Percentiles rank a stretch among this genome's conserved stretches.
Conservation (phyloP, 2,888 invertebrate species). For the Caenorhabditis sp. region DNA sequence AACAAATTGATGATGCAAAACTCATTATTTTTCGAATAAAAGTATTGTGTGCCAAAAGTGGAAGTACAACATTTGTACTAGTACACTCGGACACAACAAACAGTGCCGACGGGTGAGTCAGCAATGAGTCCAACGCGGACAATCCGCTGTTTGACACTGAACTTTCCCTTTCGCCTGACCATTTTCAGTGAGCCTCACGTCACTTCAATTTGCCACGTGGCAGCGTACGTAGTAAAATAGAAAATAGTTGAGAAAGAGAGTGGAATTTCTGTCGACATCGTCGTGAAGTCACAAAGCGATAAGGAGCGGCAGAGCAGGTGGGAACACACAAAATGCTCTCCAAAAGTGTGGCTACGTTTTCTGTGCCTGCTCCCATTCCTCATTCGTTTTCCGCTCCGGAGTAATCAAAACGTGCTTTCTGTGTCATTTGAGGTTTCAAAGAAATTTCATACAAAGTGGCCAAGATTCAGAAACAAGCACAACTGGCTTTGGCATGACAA, state of each 20-base stretch:
- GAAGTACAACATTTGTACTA: background rate
- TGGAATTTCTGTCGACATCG: background rate
- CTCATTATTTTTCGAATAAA: no score
- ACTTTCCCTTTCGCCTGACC: background rate
- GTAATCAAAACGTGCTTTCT: background rate
- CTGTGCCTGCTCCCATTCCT: background rate
- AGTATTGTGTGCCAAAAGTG: no score
- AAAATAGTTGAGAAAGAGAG: background rate
- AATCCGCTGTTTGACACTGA: background rate
- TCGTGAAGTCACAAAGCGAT: slow-evolving; percentile 4
- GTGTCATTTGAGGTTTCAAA: no score
- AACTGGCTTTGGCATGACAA: no score
- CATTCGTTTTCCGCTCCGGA: no score
- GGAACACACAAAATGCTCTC: background rate
- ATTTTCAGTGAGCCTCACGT: background rate
- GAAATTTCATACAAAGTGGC: no score
- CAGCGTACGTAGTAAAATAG: background rate
- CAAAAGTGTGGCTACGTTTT: background rate
- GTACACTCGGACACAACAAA: slow-evolving; percentile 6
- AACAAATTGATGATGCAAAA: background rate
- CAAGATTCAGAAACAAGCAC: no score
- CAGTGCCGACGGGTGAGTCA: background rate
- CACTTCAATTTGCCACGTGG: background rate
- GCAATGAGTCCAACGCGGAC: background rate
- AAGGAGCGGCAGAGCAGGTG: background rate